Evolutionary conservation across 2,888 invertebrate species (phyloP), one percentile per base, ranked within the genome.

Genomic region (Lapara coniferarum): DNA sequence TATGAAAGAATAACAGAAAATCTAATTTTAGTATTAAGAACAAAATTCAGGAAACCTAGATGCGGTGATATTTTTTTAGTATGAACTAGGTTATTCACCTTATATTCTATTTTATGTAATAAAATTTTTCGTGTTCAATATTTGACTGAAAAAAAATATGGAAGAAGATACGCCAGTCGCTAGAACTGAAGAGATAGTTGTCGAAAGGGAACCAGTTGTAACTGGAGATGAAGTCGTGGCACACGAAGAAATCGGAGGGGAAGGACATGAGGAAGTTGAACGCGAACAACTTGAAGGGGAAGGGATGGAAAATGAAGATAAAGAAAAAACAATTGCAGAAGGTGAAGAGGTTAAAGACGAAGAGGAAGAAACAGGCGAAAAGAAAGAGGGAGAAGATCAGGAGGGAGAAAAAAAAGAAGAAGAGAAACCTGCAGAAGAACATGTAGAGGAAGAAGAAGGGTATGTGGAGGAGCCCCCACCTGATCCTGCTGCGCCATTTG

Each of bases 1-100:
- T 91, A 89, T 85, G 87, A 89, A 72, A 88, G 83, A 83, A 90
- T 92, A 73, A 91, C 90, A 10, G 87, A 84, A 71, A 90, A 90
- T 75, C 78, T 92, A 72, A 90, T 87, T 53, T 69, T 81, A 63
- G 80, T 86, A 63, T 76, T 91, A 12, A 85, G 91, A 66, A 77
- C 78, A 71, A 81, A 88, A 25, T 85, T 91, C 63, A 81, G 81
- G 46, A 88, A 84, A 74, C 85, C 85, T 69, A 83, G 85, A 88
- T 82, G 86, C 70, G 82, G 83, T 70, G 89, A 92, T 73, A 84
- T 86, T 53, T 87, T 82, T 76, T 76, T 89, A 71, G 90, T 91
- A 74, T 91, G 83, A 89, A 63, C 56, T 77, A 75, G 71, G 71
- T 67, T 55, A 52, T 71, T 52, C 66, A 68, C 46, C 19, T 19